phyloP scores from a whole-genome alignment of 2,113 vertebrate species.

The Apodemus speciosus region DNA sequence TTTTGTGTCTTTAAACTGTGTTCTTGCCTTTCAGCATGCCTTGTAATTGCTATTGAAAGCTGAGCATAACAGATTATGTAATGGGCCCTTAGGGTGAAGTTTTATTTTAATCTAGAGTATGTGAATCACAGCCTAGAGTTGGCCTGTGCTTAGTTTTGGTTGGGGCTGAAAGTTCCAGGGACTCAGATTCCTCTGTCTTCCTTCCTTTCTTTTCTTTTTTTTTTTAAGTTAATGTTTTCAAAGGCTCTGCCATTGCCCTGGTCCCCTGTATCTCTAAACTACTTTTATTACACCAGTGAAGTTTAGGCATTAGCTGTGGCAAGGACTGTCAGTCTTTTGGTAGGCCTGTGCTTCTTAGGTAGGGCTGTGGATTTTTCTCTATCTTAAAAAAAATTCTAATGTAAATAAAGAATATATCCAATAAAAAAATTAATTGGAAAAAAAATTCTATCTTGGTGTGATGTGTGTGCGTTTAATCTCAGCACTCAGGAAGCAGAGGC shows the following conservation, averaged over 20 bases:
- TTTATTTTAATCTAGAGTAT: not conserved
- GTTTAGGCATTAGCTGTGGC: not conserved
- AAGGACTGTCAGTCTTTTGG: not conserved
- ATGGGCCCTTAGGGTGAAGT: not conserved
- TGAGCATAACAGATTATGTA: not conserved
- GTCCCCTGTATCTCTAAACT: not conserved
- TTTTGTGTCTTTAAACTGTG: not conserved
- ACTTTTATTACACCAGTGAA: not conserved
- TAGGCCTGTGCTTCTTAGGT: not conserved
- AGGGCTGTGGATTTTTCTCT: not conserved
- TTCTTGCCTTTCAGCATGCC: not conserved
- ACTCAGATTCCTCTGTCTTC: not conserved
- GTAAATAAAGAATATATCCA: too few relatives aligned
- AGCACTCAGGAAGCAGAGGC: not conserved
- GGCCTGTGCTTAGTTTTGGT: not conserved
- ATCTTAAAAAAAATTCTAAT: not conserved
- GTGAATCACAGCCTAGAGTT: not conserved
- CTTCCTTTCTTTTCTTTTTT: too few relatives aligned
- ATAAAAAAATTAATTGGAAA: too few relatives aligned
- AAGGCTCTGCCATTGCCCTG: not conserved
- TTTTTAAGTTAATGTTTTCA: not conserved
- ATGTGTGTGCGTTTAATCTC: not conserved
- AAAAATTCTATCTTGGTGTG: not conserved
- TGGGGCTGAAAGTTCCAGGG: not conserved
- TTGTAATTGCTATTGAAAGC: not conserved